phyloP scores from a whole-genome alignment of 2,888 invertebrate species.

The Byasa hedistus region DNA sequence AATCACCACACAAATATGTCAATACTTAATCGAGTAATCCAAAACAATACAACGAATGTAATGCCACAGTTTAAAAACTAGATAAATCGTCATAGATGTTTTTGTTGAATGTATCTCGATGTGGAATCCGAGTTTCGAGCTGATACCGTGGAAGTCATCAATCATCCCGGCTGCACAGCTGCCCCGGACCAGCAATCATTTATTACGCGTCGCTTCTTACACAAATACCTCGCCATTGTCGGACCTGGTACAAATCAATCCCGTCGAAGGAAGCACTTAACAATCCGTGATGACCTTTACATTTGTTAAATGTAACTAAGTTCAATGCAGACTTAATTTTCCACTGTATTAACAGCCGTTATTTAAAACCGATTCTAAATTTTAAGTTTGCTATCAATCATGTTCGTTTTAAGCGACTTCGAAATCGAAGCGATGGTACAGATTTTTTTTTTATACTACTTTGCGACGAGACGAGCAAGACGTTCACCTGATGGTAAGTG shows the following conservation, averaged over 20 bases:
- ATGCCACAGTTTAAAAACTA: background rate
- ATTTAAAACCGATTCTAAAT: no score
- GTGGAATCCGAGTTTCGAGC: constrained; percentile 26
- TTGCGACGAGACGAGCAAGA: no score
- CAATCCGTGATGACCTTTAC: constrained; percentile 7
- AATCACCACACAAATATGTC: no score
- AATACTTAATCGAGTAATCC: no score
- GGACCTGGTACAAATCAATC: constrained; percentile 31
- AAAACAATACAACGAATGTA: no score
- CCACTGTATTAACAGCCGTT: no score
- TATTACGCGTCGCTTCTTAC: constrained; percentile 36
- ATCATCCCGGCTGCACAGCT: constrained; percentile 31
- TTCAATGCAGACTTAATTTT: no score
- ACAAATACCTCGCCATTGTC: constrained; percentile 36
- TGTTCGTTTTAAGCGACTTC: no score
- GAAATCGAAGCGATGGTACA: no score
- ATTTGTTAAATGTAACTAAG: background rate
- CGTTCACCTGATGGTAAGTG: no score
- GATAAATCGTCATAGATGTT: constrained; percentile 22
- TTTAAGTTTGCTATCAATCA: no score
- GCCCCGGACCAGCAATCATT: constrained; percentile 35
- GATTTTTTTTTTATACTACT: no score
- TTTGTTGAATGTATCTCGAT: constrained; percentile 26
- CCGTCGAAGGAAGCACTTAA: constrained; percentile 33
- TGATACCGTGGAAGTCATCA: constrained; percentile 31